Evolutionary conservation across 2,888 invertebrate species (phyloP).

Genomic region (Agrotis puta): DNA sequence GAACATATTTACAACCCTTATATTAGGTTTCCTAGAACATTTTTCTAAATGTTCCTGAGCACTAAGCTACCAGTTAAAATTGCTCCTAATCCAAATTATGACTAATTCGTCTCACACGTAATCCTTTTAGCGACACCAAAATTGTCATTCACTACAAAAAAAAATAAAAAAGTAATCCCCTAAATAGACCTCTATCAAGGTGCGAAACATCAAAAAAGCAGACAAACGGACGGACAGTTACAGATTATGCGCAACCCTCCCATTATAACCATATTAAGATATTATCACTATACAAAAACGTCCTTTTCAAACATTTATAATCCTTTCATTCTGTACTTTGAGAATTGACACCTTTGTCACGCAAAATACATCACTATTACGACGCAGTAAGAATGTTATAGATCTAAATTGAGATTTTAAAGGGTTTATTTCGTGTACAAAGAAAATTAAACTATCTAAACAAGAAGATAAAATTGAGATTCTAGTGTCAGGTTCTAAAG

Average conservation of each 20-base stretch:
- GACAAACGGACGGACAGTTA: conserved; percentile 85
- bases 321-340: conserved; percentile 79
- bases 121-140: conserved; percentile 37
- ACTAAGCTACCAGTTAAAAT: neutral
- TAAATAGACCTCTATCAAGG: conserved; percentile 82
- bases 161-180: conserved; percentile 36
- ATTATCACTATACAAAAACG: conserved; percentile 83
- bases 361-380: conserved; percentile 66
- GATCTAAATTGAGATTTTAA: conserved; percentile 65
- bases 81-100: conserved; percentile 19
- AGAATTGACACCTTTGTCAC: conserved; percentile 67
- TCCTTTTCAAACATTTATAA: conserved; percentile 83
- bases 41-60: neutral
- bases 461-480: neutral
- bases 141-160: conserved; percentile 31
- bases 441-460: conserved; percentile 14
- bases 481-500: conserved; percentile 45
- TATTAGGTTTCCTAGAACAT: neutral
- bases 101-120: conserved; percentile 24
- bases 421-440: conserved; percentile 53
- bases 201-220: conserved; percentile 80
- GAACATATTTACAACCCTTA: neutral
- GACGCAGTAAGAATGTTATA: conserved; percentile 43
- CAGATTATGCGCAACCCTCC: conserved; percentile 86
- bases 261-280: conserved; percentile 89